These are phyloP conservation scores for Cyclophora albipunctata DNA, from an alignment of 2,888 invertebrate genomes.

Conservation along the genomic window DNA sequence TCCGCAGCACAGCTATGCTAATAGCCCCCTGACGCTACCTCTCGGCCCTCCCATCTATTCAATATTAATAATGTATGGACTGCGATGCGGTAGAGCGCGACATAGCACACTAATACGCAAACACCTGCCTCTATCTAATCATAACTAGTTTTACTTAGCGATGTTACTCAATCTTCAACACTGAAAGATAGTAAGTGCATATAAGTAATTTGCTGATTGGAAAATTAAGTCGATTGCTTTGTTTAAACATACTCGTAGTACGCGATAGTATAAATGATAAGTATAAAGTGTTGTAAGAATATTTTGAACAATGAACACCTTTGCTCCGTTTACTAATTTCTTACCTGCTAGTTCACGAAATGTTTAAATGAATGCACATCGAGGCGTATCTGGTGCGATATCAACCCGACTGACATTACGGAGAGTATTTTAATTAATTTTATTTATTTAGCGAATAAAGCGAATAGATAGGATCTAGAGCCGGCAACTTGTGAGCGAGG, in stretches of 20 bases:
- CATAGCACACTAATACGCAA: slow-evolving; percentile 11
- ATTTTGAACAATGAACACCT: too few species aligned
- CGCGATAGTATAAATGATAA: too few species aligned
- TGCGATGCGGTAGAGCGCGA: slow-evolving; percentile 20
- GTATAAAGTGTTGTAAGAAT: too few species aligned
- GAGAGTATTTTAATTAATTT: slow-evolving; percentile 35
- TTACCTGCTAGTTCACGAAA: too few species aligned
- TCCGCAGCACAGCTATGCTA: slow-evolving; percentile 25
- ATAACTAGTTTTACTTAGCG: slow-evolving; percentile 13
- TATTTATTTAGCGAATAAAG: slow-evolving; percentile 35
- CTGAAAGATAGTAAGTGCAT: too few species aligned
- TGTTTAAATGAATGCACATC: too few species aligned
- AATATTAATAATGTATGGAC: slow-evolving; percentile 44
- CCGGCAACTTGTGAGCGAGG: slow-evolving; percentile 20
- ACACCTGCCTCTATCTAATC: slow-evolving; percentile 12
- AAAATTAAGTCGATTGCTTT: too few species aligned
- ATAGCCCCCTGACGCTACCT: slow-evolving; percentile 16
- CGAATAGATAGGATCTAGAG: slow-evolving; percentile 38
- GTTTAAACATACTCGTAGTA: too few species aligned
- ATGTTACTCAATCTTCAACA: not conserved
- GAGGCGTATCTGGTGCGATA: not conserved
- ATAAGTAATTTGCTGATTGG: too few species aligned
- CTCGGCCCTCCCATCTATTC: slow-evolving; percentile 15
- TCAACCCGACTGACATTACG: slow-evolving; percentile 2
- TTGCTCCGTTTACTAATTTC: too few species aligned